phyloP scores from a whole-genome alignment of 2,888 invertebrate species.

The Masnerella sp. region DNA sequence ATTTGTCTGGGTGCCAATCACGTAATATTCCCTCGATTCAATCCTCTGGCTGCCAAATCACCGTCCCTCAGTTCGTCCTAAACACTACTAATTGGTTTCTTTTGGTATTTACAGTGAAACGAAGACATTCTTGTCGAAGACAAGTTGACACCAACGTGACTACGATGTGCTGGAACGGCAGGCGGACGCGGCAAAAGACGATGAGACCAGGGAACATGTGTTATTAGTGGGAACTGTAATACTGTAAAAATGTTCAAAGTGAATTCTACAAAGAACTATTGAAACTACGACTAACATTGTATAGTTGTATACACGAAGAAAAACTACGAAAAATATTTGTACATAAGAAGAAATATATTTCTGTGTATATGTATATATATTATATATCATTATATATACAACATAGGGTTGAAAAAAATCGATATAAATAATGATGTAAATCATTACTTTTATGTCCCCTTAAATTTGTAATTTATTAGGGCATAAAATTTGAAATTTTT shows the following conservation, averaged over 20 bases:
- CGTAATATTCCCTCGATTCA: slow-evolving; percentile 21
- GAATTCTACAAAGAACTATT: slow-evolving; percentile 44
- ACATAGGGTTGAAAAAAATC: slow-evolving; percentile 18
- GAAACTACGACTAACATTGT: slow-evolving; percentile 47
- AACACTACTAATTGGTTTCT: slow-evolving; percentile 2
- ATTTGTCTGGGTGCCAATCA: too few relatives aligned
- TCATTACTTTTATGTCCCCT: too few relatives aligned
- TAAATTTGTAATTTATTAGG: too few relatives aligned
- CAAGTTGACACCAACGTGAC: slow-evolving; percentile 67
- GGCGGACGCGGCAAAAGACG: slow-evolving; percentile 20
- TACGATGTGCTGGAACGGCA: slow-evolving; percentile 66
- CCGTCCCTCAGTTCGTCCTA: not conserved
- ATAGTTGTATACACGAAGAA: slow-evolving; percentile 52
- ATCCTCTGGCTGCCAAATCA: slow-evolving; percentile 40
- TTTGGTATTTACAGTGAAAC: slow-evolving; percentile 72
- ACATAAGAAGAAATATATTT: slow-evolving; percentile 36
- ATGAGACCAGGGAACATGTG: slow-evolving; percentile 16
- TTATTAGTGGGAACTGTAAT: slow-evolving; percentile 50
- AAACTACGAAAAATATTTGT: slow-evolving; percentile 53
- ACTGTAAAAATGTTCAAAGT: slow-evolving; percentile 46
- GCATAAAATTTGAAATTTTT: too few relatives aligned
- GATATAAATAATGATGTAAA: too few relatives aligned
- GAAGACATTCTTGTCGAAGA: slow-evolving; percentile 60
- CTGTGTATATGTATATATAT: slow-evolving; percentile 38
- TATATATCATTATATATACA: slow-evolving; percentile 35